Conservation (phyloP, 2,797 vertebrate species). For the Microctenopoma steveboyesi region DNA sequence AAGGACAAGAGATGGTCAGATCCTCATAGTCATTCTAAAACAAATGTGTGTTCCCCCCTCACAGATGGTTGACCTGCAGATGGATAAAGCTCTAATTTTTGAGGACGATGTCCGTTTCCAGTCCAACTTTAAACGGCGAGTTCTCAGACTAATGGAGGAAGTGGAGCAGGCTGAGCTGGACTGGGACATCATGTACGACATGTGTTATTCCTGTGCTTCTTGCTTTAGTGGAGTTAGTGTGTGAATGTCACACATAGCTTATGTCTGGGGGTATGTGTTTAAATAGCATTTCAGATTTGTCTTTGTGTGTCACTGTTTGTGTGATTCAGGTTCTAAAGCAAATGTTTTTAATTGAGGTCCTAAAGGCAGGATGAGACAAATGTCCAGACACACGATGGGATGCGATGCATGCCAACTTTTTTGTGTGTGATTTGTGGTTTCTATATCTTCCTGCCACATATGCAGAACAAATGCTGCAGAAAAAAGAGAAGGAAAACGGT, state of each 20-base stretch:
- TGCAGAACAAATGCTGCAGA: conserved; percentile 37
- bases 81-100: conserved; percentile 87
- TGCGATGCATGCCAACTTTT: neutral
- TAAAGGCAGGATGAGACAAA: neutral
- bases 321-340: neutral
- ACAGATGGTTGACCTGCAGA: conserved; percentile 87
- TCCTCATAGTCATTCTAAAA: neutral
- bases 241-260: neutral
- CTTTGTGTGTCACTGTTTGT: conserved; percentile 6
- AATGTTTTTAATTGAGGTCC: conserved; percentile 16
- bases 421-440: neutral
- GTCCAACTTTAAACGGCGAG: conserved; percentile 89
- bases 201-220: neutral
- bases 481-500: neutral
- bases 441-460: conserved; percentile 6
- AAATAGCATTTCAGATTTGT: neutral
- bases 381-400: neutral
- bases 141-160: conserved; percentile 88
- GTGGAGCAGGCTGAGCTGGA: conserved; percentile 83
- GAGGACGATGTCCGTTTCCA: conserved; percentile 95
- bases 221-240: neutral
- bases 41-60: neutral
- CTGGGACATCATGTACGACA: conserved; percentile 94
- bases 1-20: too few relatives aligned
- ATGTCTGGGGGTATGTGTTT: neutral